Evolutionary conservation across 1,140 invertebrate species (phyloP), one percentile per base, ranked within the genome.

Genomic region (Leptopilina boulardi): DNA sequence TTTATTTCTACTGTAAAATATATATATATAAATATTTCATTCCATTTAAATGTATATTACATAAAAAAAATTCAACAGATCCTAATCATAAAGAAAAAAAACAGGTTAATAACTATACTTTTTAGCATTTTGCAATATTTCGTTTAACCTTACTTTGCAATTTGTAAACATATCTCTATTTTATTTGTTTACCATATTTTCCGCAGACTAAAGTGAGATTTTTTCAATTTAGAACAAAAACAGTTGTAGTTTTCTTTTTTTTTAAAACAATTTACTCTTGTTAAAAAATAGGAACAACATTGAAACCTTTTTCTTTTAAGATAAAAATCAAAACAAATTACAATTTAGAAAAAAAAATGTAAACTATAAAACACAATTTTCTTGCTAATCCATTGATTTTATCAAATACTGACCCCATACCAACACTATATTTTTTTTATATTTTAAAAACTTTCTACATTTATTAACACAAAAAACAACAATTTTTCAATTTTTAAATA

Each of bases 101-200:
- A 9, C 13, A 30, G 59, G 59, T 66, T 34, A 66, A n/a, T 23
- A 30, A n/a, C 13, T 59, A 59, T 11, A 38, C 34, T 38, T 51
- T 66, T 30, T 30, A 30, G 19, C 21, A 66, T 8, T 54, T 54
- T 19, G 11, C 15, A 10, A 13, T 66, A n/a, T 34, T 66, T 66
- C 26, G 23, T 66, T 66, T 66, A n/a, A 66, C 59, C 59, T 66
- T n/a, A 30, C 59, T 66, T 66, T 66, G 26, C 59, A 66, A n/a
- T 66, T 66, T 66, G 23, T 30, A 9, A 8, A 6, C 9, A 38
- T 38, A 66, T n/a, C 26, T 26, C 19, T 8, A 30, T 34, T 66
- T 66, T 34, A 30, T 34, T 26, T 66, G 23, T 8, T 66, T 8
- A 10, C 59, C 26, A 66, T 66, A 66, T 34, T 66, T 26, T 30